A percentile compares a stretch with the other conserved stretches of the same genome.
phyloP scores from a whole-genome alignment of 2,797 vertebrate genomes.

The Pangasius larnaudii region DNA sequence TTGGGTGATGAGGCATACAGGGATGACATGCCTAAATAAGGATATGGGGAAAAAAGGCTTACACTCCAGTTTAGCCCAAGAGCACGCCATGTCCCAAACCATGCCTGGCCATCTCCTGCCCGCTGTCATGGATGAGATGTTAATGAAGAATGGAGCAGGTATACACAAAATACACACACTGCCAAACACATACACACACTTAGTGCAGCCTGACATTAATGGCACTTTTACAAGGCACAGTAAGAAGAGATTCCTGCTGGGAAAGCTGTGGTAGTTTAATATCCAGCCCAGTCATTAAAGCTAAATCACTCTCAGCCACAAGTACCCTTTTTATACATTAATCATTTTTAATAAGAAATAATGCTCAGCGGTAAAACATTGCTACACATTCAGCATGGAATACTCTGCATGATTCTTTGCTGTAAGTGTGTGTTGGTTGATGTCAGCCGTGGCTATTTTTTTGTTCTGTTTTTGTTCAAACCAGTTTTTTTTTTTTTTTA shows the following conservation, averaged over 20 bases:
- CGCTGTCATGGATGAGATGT: conserved; percentile 76
- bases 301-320: conserved; percentile 16
- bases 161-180: conserved; percentile 22
- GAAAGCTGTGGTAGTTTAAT: conserved; percentile 12
- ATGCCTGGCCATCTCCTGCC: conserved; percentile 76
- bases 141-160: conserved; percentile 72
- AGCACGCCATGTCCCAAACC: conserved; percentile 73
- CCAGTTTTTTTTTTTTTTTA: background rate
- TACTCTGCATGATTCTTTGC: background rate
- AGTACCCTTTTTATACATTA: background rate
- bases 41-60: conserved; percentile 67
- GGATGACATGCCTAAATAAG: conserved; percentile 69
- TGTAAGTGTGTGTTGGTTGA: background rate
- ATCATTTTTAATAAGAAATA: conserved; percentile 19
- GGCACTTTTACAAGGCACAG: background rate
- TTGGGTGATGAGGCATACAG: conserved; percentile 31
- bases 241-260: conserved; percentile 25
- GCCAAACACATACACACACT: conserved; percentile 36
- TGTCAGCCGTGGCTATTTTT: background rate
- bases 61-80: conserved; percentile 76
- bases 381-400: background rate
- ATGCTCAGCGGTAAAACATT: background rate
- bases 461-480: background rate
- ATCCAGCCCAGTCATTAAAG: background rate
- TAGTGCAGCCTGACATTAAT: conserved; percentile 11